Percentiles rank a stretch among this genome's conserved stretches.
Evolutionary conservation across 2,797 vertebrate genomes (phyloP).

Genomic region (Parauchenoglanis ngamensis): DNA sequence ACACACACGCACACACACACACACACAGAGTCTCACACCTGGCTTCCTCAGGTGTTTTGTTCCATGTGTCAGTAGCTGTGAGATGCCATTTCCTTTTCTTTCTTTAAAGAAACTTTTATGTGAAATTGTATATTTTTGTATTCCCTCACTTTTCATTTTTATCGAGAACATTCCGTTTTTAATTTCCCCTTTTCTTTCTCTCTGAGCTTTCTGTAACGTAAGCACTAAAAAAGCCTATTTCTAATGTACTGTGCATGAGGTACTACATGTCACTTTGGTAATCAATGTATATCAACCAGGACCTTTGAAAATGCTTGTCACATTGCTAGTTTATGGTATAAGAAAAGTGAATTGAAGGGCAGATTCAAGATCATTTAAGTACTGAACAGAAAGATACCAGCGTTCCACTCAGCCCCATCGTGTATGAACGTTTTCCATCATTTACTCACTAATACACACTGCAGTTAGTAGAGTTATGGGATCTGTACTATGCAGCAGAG

Average conservation of each 20-base stretch:
- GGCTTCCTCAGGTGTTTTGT: not conserved
- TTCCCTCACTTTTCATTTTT: not conserved
- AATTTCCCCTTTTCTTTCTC: not conserved
- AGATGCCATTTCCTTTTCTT: not conserved
- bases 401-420: not conserved
- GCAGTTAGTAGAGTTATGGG: not conserved
- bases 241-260: not conserved
- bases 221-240: not conserved
- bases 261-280: not conserved
- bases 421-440: not conserved
- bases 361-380: not conserved
- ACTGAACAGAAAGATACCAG: not conserved
- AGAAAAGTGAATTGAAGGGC: not conserved
- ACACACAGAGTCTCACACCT: not conserved
- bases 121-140: not conserved
- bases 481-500: not conserved
- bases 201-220: not conserved
- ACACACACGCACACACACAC: not conserved
- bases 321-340: not conserved
- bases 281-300: not conserved
- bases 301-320: not conserved
- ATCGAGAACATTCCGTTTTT: not conserved
- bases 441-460: not conserved
- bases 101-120: not conserved
- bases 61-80: not conserved